Percentiles rank a stretch among this genome's conserved stretches.
Evolutionary conservation across 2,888 invertebrate genomes (phyloP).

Genomic region (Stramonita haemastoma): DNA sequence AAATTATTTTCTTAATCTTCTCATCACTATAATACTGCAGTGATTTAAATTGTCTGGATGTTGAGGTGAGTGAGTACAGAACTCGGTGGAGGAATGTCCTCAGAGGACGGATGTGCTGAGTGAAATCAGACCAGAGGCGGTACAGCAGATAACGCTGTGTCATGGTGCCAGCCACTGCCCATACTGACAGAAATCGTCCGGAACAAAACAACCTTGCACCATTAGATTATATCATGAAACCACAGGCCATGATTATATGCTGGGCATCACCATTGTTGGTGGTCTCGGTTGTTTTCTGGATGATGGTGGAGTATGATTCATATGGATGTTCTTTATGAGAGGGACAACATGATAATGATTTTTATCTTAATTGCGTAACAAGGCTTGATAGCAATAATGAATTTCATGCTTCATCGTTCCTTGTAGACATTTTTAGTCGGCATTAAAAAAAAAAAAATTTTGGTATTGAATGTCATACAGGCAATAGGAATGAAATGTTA

Average conservation of each 20-base stretch:
- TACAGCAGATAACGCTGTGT: not conserved
- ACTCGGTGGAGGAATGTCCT: no score
- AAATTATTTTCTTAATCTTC: no score
- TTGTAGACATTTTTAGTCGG: not conserved
- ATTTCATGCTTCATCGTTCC: not conserved
- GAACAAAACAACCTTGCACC: not conserved
- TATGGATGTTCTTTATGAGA: not conserved
- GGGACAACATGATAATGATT: not conserved
- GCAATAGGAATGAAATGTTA: no score
- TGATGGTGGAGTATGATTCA: not conserved
- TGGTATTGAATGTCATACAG: no score
- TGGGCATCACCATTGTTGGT: not conserved
- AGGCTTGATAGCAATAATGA: not conserved
- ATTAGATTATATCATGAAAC: not conserved
- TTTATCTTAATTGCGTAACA: not conserved
- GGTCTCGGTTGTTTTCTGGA: not conserved
- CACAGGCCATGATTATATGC: not conserved
- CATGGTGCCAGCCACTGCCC: not conserved
- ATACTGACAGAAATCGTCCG: conserved; percentile 16
- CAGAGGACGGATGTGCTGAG: no score
- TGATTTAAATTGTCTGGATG: no score
- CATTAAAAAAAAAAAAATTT: no score
- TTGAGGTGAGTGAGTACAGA: no score
- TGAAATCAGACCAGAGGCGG: no score
- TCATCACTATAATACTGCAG: no score